phyloP scores from a whole-genome alignment of 2,797 vertebrate genomes.

The Girardinus metallicus region DNA sequence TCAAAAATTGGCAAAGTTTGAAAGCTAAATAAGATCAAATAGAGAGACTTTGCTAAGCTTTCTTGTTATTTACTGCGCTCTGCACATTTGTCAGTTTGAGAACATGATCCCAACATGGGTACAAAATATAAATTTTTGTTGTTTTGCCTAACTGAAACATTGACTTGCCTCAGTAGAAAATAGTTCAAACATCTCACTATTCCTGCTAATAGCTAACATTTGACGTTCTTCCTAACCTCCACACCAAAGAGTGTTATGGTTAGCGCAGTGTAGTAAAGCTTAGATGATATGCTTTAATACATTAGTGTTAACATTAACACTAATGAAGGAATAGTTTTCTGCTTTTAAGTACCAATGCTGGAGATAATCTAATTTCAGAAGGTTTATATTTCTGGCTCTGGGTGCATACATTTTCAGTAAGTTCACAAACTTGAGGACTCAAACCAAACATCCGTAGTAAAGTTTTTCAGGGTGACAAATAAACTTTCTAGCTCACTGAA shows the following conservation, averaged over 20 bases:
- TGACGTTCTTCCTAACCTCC: background rate
- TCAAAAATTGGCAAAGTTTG: background rate
- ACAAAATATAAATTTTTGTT: background rate
- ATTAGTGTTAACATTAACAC: no score
- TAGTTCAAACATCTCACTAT: background rate
- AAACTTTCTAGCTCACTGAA: conserved; percentile 33
- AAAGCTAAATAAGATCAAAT: background rate
- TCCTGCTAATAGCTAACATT: background rate
- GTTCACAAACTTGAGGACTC: background rate
- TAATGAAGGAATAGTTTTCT: background rate
- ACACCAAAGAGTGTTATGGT: background rate
- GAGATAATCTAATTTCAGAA: background rate
- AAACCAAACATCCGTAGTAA: background rate
- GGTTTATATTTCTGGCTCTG: background rate
- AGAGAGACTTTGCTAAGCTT: background rate
- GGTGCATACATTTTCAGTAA: background rate
- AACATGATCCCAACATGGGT: background rate
- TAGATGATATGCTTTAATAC: background rate
- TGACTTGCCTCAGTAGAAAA: background rate
- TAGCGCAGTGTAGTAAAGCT: background rate
- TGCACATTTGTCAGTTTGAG: background rate
- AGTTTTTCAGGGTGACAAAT: conserved; percentile 12
- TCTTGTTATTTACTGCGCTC: background rate
- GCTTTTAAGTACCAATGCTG: background rate
- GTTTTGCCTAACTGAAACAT: background rate